A percentile compares a stretch with the other conserved stretches of the same genome.
Conservation (phyloP, 2,113 vertebrate genomes). For the Carassius gibelio region DNA sequence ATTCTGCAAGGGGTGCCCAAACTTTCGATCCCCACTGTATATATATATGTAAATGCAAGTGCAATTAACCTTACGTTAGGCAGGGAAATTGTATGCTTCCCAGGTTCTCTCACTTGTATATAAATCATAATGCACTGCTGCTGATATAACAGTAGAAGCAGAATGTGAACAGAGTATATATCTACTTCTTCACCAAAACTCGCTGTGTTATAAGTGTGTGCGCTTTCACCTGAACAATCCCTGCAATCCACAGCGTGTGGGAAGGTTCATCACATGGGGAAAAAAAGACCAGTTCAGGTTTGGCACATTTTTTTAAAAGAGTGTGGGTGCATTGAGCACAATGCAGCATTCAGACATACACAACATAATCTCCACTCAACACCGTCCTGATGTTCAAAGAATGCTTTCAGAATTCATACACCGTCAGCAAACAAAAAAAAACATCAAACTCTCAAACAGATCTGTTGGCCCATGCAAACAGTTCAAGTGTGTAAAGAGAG, state of each 20-base stretch:
- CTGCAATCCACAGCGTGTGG: neutral
- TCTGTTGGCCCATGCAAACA: neutral
- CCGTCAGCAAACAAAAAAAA: neutral
- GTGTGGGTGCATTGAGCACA: slow-evolving; percentile 7
- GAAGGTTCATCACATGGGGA: slow-evolving; percentile 17
- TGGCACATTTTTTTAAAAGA: slow-evolving; percentile 2
- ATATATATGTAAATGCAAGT: neutral
- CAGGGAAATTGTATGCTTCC: neutral
- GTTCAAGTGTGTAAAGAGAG: slow-evolving; percentile 11
- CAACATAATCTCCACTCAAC: neutral
- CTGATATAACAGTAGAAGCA: neutral
- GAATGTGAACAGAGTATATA: neutral
- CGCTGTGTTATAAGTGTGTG: neutral
- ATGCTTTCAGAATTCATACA: neutral
- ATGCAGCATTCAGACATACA: neutral
- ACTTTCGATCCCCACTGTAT: no score
- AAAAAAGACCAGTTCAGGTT: slow-evolving; percentile 2
- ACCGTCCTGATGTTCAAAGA: neutral
- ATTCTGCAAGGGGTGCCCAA: no score
- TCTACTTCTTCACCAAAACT: neutral
- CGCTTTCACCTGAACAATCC: neutral
- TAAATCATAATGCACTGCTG: neutral
- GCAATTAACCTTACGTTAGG: neutral
- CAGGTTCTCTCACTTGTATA: neutral
- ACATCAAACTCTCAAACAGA: neutral